Evolutionary conservation across 2,113 vertebrate genomes (phyloP).

Genomic region (Perccottus glenii): DNA sequence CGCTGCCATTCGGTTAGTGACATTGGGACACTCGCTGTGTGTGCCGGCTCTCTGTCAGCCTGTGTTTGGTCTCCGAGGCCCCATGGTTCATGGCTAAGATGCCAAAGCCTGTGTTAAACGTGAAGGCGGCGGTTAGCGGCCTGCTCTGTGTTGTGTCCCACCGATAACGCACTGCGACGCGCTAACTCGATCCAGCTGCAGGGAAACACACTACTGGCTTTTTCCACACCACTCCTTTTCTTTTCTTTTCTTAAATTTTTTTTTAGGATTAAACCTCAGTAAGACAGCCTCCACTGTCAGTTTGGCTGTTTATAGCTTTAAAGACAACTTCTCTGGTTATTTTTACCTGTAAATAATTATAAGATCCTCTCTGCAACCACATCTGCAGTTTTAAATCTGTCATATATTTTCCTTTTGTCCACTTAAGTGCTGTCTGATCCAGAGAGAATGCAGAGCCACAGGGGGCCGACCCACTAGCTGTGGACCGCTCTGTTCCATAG

Average conservation of each 20-base stretch:
- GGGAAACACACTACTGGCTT: constrained; percentile 22
- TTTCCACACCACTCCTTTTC: constrained; percentile 9
- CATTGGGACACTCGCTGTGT: constrained; percentile 27
- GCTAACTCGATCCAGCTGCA: constrained; percentile 67
- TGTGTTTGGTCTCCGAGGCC: constrained; percentile 58
- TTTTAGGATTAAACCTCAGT: not conserved
- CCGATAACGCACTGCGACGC: constrained; percentile 52
- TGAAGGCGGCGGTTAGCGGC: constrained; percentile 37
- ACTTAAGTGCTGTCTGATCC: constrained; percentile 23
- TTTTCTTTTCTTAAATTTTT: not conserved
- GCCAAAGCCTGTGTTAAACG: constrained; percentile 57
- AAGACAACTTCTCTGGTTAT: constrained; percentile 30
- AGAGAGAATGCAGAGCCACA: constrained; percentile 3
- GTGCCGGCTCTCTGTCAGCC: constrained; percentile 39
- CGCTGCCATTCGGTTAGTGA: constrained; percentile 13
- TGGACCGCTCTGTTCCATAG: constrained; percentile 47
- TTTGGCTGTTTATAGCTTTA: constrained; percentile 34
- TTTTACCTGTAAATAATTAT: constrained; percentile 27
- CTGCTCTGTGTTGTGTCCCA: constrained; percentile 61
- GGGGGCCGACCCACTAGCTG: not conserved
- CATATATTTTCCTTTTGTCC: constrained; percentile 1
- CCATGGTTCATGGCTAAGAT: constrained; percentile 51
- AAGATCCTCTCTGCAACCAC: constrained; percentile 3
- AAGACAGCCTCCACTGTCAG: constrained; percentile 20
- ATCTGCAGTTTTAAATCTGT: constrained; percentile 14